These are phyloP conservation scores for Acanthosepion esculentum DNA, from an alignment of 2,888 invertebrate species.

Conservation along the genomic window DNA sequence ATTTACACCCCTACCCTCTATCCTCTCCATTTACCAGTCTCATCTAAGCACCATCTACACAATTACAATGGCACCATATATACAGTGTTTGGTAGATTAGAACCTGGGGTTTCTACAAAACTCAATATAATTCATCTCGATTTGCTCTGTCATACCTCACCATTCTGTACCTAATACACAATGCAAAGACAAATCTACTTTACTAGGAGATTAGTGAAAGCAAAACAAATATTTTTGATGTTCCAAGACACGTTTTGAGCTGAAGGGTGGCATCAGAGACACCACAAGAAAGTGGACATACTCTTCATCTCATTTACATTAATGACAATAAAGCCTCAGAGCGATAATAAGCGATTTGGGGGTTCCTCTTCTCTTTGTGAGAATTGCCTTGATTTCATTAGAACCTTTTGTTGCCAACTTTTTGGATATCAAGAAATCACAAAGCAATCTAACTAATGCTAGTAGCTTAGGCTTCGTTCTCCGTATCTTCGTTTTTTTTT, in stretches of 20 bases:
- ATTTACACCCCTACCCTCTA: not conserved
- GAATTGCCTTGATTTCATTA: conserved; percentile 46
- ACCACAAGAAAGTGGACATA: conserved; percentile 34
- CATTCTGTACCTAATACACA: not conserved
- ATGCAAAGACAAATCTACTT: not conserved
- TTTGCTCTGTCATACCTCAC: no score
- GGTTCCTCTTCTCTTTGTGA: not conserved
- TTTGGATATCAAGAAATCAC: not conserved
- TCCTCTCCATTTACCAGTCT: not conserved
- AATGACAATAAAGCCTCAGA: conserved; percentile 38
- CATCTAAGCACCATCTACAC: no score
- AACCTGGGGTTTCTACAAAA: no score
- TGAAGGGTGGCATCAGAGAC: not conserved
- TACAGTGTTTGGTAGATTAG: no score
- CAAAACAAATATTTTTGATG: conserved; percentile 35
- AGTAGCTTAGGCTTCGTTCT: conserved; percentile 2
- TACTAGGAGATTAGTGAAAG: not conserved
- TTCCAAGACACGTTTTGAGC: not conserved
- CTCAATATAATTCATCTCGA: no score
- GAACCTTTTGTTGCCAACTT: conserved; percentile 19
- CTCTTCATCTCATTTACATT: conserved; percentile 34
- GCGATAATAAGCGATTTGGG: conserved; percentile 37
- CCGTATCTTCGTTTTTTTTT: not conserved
- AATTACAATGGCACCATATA: no score
- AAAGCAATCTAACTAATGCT: conserved; percentile 40